phyloP scores from a whole-genome alignment of 2,113 vertebrate species.

The Phaetusa simplex region DNA sequence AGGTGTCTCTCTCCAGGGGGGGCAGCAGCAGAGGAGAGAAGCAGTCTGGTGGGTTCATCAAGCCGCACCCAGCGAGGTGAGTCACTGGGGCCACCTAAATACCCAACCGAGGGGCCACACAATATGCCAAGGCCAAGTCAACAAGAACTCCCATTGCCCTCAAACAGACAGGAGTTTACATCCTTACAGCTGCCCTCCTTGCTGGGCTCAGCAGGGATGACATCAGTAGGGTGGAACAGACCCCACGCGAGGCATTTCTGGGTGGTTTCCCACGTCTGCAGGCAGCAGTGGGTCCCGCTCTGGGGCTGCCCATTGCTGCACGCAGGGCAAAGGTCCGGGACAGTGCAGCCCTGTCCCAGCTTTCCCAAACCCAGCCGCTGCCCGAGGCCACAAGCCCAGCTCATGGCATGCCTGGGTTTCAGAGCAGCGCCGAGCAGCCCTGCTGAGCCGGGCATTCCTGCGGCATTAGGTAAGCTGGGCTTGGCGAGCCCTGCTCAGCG shows the following conservation, averaged over 20 bases:
- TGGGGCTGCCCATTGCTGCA: background rate
- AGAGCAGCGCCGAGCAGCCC: background rate
- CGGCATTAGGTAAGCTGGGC: background rate
- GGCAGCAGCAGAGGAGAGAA: background rate
- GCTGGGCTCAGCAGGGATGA: background rate
- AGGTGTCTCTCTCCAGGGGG: background rate
- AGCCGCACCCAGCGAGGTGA: fast-evolving
- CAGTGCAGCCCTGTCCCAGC: fast-evolving
- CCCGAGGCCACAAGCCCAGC: background rate
- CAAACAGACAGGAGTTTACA: background rate
- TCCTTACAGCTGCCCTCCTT: background rate
- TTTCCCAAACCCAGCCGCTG: background rate
- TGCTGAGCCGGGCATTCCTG: constrained; percentile 25
- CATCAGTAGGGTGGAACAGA: fast-evolving
- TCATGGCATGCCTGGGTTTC: background rate
- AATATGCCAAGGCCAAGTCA: background rate
- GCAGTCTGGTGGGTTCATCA: background rate
- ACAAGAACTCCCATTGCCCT: background rate
- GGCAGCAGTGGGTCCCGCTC: background rate
- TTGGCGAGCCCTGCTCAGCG: background rate
- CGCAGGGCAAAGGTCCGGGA: background rate
- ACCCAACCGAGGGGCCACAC: fast-evolving
- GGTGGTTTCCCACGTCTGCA: background rate
- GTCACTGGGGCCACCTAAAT: background rate
- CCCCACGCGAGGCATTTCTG: background rate